Evolutionary conservation across 1,140 invertebrate species (phyloP).

Genomic region (Yoshiicerus persimilis): DNA sequence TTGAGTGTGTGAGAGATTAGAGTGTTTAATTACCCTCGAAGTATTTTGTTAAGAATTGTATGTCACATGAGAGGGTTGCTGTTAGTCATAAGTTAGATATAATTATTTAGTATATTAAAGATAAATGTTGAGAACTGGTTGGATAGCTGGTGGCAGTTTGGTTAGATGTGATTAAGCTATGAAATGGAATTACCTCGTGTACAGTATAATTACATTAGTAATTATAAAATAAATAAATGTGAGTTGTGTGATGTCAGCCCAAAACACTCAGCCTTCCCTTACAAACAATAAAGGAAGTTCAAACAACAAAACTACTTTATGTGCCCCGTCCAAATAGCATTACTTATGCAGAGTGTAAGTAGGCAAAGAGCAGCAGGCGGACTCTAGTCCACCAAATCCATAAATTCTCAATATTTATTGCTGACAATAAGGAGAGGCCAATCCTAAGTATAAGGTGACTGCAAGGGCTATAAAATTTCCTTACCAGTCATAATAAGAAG

Average conservation of each 20-base stretch:
- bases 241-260: neutral
- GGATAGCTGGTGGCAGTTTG: neutral
- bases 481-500: neutral
- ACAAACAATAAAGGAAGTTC: neutral
- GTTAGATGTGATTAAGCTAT: constrained; percentile 13
- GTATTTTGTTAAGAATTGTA: neutral
- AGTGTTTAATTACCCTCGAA: neutral
- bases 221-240: constrained; percentile 22
- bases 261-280: neutral
- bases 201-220: constrained; percentile 21
- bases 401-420: constrained; percentile 17
- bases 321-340: neutral
- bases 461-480: neutral
- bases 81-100: neutral
- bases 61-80: neutral
- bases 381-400: neutral
- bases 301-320: neutral
- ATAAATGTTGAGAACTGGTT: neutral
- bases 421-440: neutral
- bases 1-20: neutral
- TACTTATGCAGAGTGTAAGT: neutral
- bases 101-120: neutral
- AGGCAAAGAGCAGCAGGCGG: neutral
- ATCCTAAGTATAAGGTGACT: neutral
- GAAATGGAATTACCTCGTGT: constrained; percentile 8